Evolutionary conservation across 2,797 vertebrate genomes (phyloP), one percentile per base, ranked within the genome.

Genomic region (Lacerta viridis): DNA sequence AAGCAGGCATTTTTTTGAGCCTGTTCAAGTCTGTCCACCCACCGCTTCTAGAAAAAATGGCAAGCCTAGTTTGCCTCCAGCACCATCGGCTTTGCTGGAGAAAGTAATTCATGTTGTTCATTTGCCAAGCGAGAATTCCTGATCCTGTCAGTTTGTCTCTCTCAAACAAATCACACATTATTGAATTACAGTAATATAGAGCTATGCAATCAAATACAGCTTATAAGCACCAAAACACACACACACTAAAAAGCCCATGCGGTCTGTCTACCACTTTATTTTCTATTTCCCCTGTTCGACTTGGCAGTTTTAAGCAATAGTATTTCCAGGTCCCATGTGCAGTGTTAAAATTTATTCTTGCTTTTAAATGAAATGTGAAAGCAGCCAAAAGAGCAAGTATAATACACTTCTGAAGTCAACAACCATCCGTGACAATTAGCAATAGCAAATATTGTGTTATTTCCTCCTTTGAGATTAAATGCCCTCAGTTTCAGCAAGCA

Each of bases 361-460:
- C 39, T 75, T 72, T 25, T 81, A 69, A 90, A 86, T 89, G 36
- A 78, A 78, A 17, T 33, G 41, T 72, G 71, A 41, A 33, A 82
- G 39, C 27, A 61, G 3, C 4, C 18, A 43, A 55, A 87, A 78
- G 2, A 82, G 41, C 25, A 55, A 0, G 3, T 17, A 71, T 7
- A 2, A 7, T 13, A 79, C 64, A 39, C 13, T 87, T 59, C 46
- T 23, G 33, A 71, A 33, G 27, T 0, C 0, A 6, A 80, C 78
- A 55, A 39, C 18, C 17, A 72, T 55, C 23, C 39, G 5, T 0
- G 0, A 77, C 6, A 3, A n/a, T 0, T 0, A 1, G 25, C 81
- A 69, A 84, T 84, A 90, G 82, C 88, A 87, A 87, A 0, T 11
- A 20, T 29, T 18, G 17, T 41, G 39, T 41, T 76, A 69, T 17